Conservation (phyloP, 2,797 vertebrate species). For the Fistularia commersonii region DNA sequence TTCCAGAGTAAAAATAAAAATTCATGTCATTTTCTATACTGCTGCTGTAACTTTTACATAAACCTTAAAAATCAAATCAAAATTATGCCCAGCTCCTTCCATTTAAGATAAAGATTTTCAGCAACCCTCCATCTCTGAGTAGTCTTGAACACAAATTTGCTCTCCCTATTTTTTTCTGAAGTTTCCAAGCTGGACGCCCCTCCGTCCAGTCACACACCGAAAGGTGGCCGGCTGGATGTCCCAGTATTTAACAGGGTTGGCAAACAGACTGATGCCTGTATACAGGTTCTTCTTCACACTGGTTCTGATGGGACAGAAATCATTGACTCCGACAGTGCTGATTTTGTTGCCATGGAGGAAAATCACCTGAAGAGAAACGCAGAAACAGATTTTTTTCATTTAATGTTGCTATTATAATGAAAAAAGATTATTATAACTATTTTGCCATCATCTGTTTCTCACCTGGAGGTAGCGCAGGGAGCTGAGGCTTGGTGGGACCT, state of each 20-base stretch:
- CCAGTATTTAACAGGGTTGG: constrained; percentile 94
- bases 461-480: constrained; percentile 92
- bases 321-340: constrained; percentile 86
- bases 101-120: neutral
- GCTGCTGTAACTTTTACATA: constrained; percentile 5
- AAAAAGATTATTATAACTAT: too few species aligned
- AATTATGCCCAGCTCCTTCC: constrained; percentile 14
- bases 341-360: constrained; percentile 95
- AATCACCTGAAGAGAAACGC: constrained; percentile 77
- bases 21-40: constrained; percentile 11
- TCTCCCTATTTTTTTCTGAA: constrained; percentile 73
- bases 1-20: constrained; percentile 11
- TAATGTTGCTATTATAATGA: too few species aligned
- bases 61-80: neutral
- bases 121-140: constrained; percentile 11
- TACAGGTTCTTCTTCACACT: constrained; percentile 87
- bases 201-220: constrained; percentile 85
- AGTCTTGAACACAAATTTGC: neutral
- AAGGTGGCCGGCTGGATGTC: constrained; percentile 90
- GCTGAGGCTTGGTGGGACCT: constrained; percentile 84
- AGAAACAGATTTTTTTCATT: neutral
- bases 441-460: constrained; percentile 10
- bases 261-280: constrained; percentile 92
- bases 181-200: constrained; percentile 91
- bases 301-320: constrained; percentile 84